Percentiles rank a stretch among this genome's conserved stretches.
Conservation (phyloP, 2,888 invertebrate genomes). For the Zootermopsis nevadensis region DNA sequence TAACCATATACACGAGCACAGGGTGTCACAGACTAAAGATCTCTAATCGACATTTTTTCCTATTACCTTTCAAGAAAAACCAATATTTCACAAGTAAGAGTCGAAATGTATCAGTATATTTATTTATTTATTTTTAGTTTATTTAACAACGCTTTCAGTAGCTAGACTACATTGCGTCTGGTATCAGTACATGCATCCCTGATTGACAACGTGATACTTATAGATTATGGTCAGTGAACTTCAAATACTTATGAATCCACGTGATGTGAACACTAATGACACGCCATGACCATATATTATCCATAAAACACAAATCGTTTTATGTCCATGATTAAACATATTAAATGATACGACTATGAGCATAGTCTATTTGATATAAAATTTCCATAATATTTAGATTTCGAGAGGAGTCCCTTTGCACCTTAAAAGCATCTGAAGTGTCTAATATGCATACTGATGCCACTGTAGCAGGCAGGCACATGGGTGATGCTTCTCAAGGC, state of each 20-base stretch:
- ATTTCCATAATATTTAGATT: constrained; percentile 19
- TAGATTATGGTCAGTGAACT: too few species aligned
- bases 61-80: too few species aligned
- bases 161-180: too few species aligned
- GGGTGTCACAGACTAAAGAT: too few species aligned
- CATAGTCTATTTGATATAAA: neutral
- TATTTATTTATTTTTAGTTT: too few species aligned
- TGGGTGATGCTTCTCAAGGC: neutral
- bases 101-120: too few species aligned
- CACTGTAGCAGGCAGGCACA: neutral
- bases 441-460: constrained; percentile 21
- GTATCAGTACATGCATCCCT: too few species aligned
- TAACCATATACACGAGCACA: too few species aligned
- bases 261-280: neutral
- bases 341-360: neutral
- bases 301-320: neutral
- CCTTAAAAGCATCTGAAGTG: neutral
- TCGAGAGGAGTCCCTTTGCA: neutral
- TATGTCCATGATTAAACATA: neutral
- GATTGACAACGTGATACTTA: too few species aligned
- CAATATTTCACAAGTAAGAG: too few species aligned
- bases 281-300: neutral
- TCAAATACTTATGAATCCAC: neutral
- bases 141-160: too few species aligned
- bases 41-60: too few species aligned